Base-by-base conservation (phyloP, 2,888 invertebrate genomes). In the Epirrita christyi region DNA sequence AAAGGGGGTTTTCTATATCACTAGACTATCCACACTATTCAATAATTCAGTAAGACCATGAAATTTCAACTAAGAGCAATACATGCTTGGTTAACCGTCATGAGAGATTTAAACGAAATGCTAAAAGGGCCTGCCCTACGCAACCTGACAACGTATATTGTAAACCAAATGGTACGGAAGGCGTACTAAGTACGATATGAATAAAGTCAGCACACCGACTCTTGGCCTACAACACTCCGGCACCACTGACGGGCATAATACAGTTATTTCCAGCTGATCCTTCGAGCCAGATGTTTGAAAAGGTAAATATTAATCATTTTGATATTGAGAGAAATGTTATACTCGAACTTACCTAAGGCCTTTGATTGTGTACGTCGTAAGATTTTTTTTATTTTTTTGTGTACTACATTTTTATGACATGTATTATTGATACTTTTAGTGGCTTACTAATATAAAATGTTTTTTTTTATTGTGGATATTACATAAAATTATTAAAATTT, bases 151-250 rank as follows among this genome's bases (percentile, higher is more conserved):
- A 70, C 66, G 69, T 76, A 54, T 66, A 59, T 71, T 73, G 61
- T 70, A 68, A 57, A 59, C 46, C 56, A 46, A 53, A 42, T 29
- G 40, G 57, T 63, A 62, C 59, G 32, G 53, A 51, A 47, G 46
- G 14, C 55, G 61, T 65, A 65, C 63, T 48, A 48, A 50, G 63
- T 71, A 66, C 69, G 66, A 72, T 63, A 76, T 75, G 69, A 71
- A 68, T 75, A 72, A 78, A 81, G 86, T 84, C 87, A 88, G 85
- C 88, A 88, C 88, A 86, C 86, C 86, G 71, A 84, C 86, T 87
- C 88, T 89, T 87, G 87, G 88, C 90, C 89, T 83, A 76, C 83
- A 81, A 88, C 89, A 91, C 89, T 89, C 91, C 89, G 90, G 88
- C 74, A 80, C 83, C 78, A 86, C 89, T 88, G 87, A 88, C 73